These are phyloP conservation scores for Rhinoderma darwinii DNA, from an alignment of 2,113 vertebrate species.

Conservation along the genomic window DNA sequence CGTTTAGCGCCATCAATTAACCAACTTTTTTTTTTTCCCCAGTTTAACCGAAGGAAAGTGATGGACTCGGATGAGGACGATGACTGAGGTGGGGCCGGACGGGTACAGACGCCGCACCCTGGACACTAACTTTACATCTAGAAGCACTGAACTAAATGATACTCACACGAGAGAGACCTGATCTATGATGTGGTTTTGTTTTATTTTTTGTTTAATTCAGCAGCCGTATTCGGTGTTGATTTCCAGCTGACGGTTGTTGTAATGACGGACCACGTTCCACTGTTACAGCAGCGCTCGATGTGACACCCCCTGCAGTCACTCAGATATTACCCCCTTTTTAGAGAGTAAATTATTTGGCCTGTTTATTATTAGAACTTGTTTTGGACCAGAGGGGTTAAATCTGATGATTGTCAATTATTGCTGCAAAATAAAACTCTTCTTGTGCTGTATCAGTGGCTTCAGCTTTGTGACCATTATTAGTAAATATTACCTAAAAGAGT, in stretches of 20 bases:
- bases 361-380: neutral
- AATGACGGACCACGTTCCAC: neutral
- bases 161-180: neutral
- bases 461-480: neutral
- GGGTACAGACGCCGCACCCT: neutral
- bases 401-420: neutral
- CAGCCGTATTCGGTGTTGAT: neutral
- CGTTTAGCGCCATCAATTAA: too few relatives aligned
- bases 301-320: neutral
- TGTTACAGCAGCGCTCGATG: neutral
- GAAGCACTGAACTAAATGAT: slow-evolving; percentile 25
- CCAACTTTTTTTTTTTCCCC: slow-evolving; percentile 27
- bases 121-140: neutral
- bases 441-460: neutral
- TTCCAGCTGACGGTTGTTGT: neutral
- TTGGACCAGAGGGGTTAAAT: neutral
- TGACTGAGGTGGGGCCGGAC: slow-evolving; percentile 61
- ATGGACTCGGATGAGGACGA: slow-evolving; percentile 98
- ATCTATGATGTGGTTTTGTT: neutral
- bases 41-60: slow-evolving; percentile 97
- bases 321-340: neutral
- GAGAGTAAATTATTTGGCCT: slow-evolving; percentile 14
- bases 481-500: too few relatives aligned
- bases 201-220: neutral
- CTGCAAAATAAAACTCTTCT: neutral